These are phyloP conservation scores for Bombus picipes DNA, from an alignment of 1,140 invertebrate genomes.

Conservation along the genomic window DNA sequence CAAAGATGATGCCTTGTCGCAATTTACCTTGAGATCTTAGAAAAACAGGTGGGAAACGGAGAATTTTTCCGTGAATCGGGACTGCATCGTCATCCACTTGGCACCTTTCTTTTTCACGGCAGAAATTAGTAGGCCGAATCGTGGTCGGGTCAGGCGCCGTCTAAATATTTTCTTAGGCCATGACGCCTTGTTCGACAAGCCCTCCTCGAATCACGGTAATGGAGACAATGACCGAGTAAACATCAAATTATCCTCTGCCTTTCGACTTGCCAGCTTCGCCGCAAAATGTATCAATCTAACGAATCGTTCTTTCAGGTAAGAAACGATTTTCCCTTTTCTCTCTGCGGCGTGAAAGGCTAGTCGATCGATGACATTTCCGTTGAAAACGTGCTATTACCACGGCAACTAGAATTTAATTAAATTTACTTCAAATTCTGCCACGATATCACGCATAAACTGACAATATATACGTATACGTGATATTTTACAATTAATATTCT, in stretches of 20 bases:
- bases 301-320: not conserved
- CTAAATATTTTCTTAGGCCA: conserved; percentile 70
- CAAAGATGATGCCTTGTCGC: conserved; percentile 41
- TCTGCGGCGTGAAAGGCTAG: not conserved
- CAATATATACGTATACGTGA: not conserved
- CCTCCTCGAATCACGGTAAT: conserved; percentile 19
- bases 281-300: not conserved
- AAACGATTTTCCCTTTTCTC: not conserved
- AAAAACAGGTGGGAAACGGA: conserved; percentile 30
- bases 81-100: conserved; percentile 26
- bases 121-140: conserved; percentile 42
- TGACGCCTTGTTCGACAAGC: conserved; percentile 8
- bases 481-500: conserved; percentile 1
- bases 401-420: conserved; percentile 6
- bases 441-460: no score
- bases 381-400: not conserved
- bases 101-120: conserved; percentile 9
- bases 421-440: not conserved
- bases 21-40: conserved; percentile 26
- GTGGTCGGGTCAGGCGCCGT: conserved; percentile 3
- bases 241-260: conserved; percentile 63
- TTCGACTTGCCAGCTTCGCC: conserved; percentile 27
- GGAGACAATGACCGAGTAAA: conserved; percentile 66
- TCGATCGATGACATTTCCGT: conserved; percentile 27
- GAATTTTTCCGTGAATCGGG: not conserved